Base-by-base conservation (phyloP, 2,797 vertebrate species). In the Hoplostethus atlanticus region DNA sequence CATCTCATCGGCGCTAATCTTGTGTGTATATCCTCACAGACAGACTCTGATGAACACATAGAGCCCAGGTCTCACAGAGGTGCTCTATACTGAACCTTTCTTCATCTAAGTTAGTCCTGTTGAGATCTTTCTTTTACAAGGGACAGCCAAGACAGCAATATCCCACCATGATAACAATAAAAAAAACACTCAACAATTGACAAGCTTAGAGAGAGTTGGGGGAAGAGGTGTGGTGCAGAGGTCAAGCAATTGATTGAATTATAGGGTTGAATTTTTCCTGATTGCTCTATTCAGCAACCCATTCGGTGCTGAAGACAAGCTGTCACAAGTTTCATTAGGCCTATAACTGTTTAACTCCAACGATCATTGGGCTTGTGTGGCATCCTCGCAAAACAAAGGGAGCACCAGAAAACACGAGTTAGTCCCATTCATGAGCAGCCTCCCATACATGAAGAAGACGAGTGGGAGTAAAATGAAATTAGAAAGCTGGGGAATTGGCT, bases 401-500 rank as follows among this genome's bases (percentile, higher is more conserved):
- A 57, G 21, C 25, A 56, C 38, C 28, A 31, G 62, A 75, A 66
- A 70, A 62, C 36, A 61, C 11, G 25, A 63, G 65, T 44, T 25
- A 0, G 60, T 58, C 42, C 28, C 13, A 13, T 69, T 73, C 16
- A 4, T 17, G 31, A 63, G 40, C 38, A 59, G 31, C 46, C 3
- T 56, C 46, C 28, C 28, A 28, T 28, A 28, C 28, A 28, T 28
- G 28, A 40, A 51, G 30, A 38, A 46, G 6, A 1, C 44, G 16
- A 62, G 44, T 61, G 65, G 57, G 46, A 38, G 3, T 40, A 66
- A 44, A 56, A 65, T 65, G 9, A 56, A 59, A 30, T 62, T 15
- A 38, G 15, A 55, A 64, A 56, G 15, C 25, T 17, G 11, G 42
- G 31, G 21, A 58, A 64, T 21, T 31, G 36, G 13, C 36, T 63